Base-by-base conservation (phyloP, 1,140 invertebrate genomes). In the Tyrophagus putrescentiae region DNA sequence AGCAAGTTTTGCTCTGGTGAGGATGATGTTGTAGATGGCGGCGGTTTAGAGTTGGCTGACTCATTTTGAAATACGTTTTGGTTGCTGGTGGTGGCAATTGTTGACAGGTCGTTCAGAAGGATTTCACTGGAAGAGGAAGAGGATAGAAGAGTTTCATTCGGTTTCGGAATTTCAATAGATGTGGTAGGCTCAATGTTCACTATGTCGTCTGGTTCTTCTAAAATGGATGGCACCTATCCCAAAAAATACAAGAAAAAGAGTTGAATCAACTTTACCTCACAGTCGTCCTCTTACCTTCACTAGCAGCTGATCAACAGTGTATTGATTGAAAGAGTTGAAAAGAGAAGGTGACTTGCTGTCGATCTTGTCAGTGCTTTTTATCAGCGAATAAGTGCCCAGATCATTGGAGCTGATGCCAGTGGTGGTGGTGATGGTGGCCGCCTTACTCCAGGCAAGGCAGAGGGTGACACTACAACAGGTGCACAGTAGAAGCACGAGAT, bases 171-270 rank as follows among this genome's bases (percentile, higher is more conserved):
- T n/a, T n/a, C n/a, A n/a, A n/a, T n/a, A n/a, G n/a, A n/a, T n/a
- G n/a, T n/a, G n/a, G n/a, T n/a, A n/a, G n/a, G n/a, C n/a, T n/a
- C n/a, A n/a, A n/a, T n/a, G n/a, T n/a, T n/a, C n/a, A n/a, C n/a
- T n/a, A n/a, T n/a, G n/a, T n/a, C n/a, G 23, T 48, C 45, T 18
- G 45, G 45, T 21, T 48, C 45, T 18, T 48, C 45, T 21, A 48
- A 48, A 7, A 48, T 48, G 9, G 45, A 48, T 48, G 45, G 45
- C 45, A 48, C 45, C 45, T 48, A 48, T n/a, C n/a, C n/a, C n/a
- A n/a, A n/a, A 13, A 39, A 39, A 39, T 48, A 21, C 31, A 18
- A 21, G 31, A 48, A 6, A 48, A 21, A 48, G 45, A 13, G 45
- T 25, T 7, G 23, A 7, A 29, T 25, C 7, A 7, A 48, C 45